Conservation (phyloP, 2,888 invertebrate genomes). For the Cancer borealis region DNA sequence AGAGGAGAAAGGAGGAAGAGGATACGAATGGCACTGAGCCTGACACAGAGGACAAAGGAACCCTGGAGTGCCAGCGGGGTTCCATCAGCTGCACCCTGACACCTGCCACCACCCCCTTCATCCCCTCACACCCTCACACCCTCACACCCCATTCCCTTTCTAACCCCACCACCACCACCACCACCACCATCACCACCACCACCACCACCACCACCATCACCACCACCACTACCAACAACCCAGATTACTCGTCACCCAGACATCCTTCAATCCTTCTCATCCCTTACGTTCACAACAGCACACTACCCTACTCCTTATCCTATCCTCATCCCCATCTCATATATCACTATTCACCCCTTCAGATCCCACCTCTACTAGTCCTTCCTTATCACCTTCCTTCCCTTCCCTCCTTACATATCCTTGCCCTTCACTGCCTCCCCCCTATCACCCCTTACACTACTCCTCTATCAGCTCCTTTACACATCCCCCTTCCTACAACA, state of each 20-base stretch:
- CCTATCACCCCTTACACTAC: background rate
- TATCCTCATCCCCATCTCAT: background rate
- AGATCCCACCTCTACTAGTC: background rate
- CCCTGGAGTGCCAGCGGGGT: slow-evolving; percentile 58
- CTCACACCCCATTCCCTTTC: background rate
- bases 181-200: background rate
- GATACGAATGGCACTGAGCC: background rate
- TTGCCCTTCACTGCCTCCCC: background rate
- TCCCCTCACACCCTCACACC: background rate
- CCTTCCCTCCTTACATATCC: background rate
- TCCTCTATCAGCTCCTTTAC: background rate
- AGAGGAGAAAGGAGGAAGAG: slow-evolving; percentile 42
- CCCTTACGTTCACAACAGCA: too few species aligned
- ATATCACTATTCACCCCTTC: background rate
- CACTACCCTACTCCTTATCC: too few species aligned
- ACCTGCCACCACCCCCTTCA: background rate
- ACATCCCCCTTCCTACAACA: background rate
- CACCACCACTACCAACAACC: too few species aligned
- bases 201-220: background rate
- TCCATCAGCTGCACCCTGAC: slow-evolving; percentile 36
- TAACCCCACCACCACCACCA: background rate
- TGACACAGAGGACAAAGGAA: slow-evolving; percentile 61
- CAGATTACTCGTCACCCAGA: background rate
- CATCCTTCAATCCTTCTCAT: too few species aligned
- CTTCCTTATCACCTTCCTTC: background rate